A percentile compares a stretch with the other conserved stretches of the same genome.
Conservation (phyloP, 2,797 vertebrate genomes). For the Clamator glandarius region DNA sequence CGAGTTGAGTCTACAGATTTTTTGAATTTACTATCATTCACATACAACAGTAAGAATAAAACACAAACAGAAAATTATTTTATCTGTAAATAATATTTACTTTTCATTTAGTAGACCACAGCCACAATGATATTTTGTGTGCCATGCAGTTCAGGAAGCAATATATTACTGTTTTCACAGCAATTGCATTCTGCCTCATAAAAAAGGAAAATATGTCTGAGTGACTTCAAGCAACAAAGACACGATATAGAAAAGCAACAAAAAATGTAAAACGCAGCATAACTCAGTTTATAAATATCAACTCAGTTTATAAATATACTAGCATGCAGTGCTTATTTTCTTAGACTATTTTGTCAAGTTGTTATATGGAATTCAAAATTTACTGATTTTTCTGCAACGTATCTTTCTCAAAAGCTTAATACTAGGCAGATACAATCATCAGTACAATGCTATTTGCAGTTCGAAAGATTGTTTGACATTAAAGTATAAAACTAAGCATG, state of each 20-base stretch:
- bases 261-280: neutral
- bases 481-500: neutral
- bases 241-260: neutral
- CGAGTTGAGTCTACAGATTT: neutral
- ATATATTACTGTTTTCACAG: neutral
- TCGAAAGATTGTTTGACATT: constrained; percentile 15
- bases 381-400: neutral
- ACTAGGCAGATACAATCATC: neutral
- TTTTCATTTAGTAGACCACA: neutral
- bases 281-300: neutral
- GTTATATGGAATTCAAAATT: neutral
- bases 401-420: constrained; percentile 13
- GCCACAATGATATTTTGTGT: neutral
- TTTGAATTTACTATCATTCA: neutral
- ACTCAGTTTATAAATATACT: neutral
- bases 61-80: neutral
- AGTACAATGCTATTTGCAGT: neutral
- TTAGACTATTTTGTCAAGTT: neutral
- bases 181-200: neutral
- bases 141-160: neutral
- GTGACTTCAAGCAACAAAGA: neutral
- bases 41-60: neutral
- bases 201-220: neutral
- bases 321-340: neutral
- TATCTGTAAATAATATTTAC: neutral